Evolutionary conservation across 2,797 vertebrate species (phyloP).

Genomic region (Falco biarmicus): DNA sequence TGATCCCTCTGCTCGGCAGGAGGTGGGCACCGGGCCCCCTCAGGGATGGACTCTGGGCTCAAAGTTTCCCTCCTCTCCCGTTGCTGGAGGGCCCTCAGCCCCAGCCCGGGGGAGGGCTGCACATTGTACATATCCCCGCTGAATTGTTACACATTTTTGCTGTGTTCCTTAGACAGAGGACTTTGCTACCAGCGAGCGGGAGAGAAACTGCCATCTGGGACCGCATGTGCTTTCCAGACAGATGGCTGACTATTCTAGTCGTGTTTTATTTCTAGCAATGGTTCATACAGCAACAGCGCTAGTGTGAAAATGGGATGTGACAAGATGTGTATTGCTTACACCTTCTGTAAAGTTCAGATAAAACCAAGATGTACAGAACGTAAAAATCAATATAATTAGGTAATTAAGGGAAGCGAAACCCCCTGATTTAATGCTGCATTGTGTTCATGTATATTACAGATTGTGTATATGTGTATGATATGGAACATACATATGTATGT

Average conservation of each 20-base stretch:
- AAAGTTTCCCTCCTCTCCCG: neutral
- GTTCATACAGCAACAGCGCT: slow-evolving; percentile 72
- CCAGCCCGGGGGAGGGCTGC: slow-evolving; percentile 6
- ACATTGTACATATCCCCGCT: slow-evolving; percentile 23
- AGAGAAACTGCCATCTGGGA: slow-evolving; percentile 76
- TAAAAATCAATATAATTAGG: slow-evolving; percentile 62
- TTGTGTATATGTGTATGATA: neutral
- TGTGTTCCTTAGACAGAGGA: slow-evolving; percentile 65
- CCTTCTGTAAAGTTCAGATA: slow-evolving; percentile 67
- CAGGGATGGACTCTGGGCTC: neutral
- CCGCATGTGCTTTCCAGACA: slow-evolving; percentile 70
- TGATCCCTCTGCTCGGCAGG: neutral
- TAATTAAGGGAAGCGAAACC: slow-evolving; percentile 34
- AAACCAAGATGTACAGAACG: slow-evolving; percentile 62
- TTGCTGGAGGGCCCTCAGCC: neutral
- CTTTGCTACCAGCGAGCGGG: slow-evolving; percentile 72
- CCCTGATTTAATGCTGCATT: slow-evolving; percentile 10
- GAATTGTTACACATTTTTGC: slow-evolving; percentile 67
- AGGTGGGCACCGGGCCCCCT: neutral
- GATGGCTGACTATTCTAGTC: slow-evolving; percentile 75
- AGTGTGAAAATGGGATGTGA: slow-evolving; percentile 76
- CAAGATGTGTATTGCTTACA: slow-evolving; percentile 71
- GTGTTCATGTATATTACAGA: neutral
- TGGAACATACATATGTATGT: neutral
- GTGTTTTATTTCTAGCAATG: slow-evolving; percentile 75